These are phyloP conservation scores for Macroramphosus scolopax DNA, from an alignment of 2,797 vertebrate species.

Conservation along the genomic window DNA sequence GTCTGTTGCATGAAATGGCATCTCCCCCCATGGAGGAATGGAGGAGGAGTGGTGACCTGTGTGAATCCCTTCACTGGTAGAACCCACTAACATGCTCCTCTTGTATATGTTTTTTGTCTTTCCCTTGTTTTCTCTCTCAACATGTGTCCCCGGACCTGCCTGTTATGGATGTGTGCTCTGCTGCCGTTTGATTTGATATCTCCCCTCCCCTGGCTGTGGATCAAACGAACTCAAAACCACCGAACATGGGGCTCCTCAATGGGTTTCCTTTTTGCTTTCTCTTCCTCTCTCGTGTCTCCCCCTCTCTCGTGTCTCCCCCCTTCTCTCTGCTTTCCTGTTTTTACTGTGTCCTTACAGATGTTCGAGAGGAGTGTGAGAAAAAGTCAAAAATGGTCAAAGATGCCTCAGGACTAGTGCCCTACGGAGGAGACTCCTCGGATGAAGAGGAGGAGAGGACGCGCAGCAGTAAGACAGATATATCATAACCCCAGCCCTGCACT, in stretches of 20 bases:
- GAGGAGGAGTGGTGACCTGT: slow-evolving; percentile 73
- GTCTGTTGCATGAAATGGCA: slow-evolving; percentile 54
- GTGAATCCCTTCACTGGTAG: slow-evolving; percentile 40
- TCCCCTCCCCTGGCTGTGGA: slow-evolving; percentile 68
- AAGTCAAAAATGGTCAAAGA: slow-evolving; percentile 65
- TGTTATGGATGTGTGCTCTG: slow-evolving; percentile 73
- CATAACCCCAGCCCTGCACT: slow-evolving; percentile 58
- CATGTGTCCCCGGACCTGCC: slow-evolving; percentile 75
- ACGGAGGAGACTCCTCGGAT: slow-evolving; percentile 80
- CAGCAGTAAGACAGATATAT: slow-evolving; percentile 73
- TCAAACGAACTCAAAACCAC: slow-evolving; percentile 69
- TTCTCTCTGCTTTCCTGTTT: slow-evolving; percentile 31
- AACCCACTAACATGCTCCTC: slow-evolving; percentile 72
- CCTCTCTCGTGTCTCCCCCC: slow-evolving; percentile 9
- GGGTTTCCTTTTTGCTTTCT: slow-evolving; percentile 57
- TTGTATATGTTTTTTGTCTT: slow-evolving; percentile 81
- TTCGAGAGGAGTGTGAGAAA: slow-evolving; percentile 58
- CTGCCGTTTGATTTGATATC: slow-evolving; percentile 76
- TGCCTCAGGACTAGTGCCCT: slow-evolving; percentile 76
- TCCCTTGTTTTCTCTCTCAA: slow-evolving; percentile 80
- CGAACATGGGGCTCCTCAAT: slow-evolving; percentile 71
- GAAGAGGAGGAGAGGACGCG: slow-evolving; percentile 79
- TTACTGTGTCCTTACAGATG: slow-evolving; percentile 56
- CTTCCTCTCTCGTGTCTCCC: slow-evolving; percentile 11
- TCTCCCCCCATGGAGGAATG: slow-evolving; percentile 59